Evolutionary conservation across 1,140 invertebrate species (phyloP).

Genomic region (Drosophila kikkawai): DNA sequence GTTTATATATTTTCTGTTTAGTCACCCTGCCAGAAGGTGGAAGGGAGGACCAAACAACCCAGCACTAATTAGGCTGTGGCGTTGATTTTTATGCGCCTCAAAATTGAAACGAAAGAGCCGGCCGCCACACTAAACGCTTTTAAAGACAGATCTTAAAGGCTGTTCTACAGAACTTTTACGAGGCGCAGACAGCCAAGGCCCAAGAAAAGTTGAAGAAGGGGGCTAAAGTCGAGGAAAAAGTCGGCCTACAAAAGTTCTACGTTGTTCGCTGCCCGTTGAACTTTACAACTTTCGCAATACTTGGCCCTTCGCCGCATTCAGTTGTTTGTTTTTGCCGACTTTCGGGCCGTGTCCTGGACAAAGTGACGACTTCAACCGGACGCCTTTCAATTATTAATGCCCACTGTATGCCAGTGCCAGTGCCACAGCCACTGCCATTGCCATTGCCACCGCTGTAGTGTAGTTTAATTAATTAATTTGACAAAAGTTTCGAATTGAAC

Average conservation of each 20-base stretch:
- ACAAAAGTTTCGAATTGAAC: slow-evolving; percentile 78
- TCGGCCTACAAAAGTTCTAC: slow-evolving; percentile 60
- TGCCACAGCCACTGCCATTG: slow-evolving; percentile 10
- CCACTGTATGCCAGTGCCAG: slow-evolving; percentile 22
- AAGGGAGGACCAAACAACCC: slow-evolving; percentile 44
- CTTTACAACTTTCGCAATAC: slow-evolving; percentile 74
- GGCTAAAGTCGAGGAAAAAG: slow-evolving; percentile 8
- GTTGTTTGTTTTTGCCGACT: slow-evolving; percentile 67
- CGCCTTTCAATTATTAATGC: slow-evolving; percentile 79
- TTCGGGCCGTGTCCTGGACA: slow-evolving; percentile 51
- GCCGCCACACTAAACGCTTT: slow-evolving; percentile 58
- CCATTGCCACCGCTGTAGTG: slow-evolving; percentile 36
- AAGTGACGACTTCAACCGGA: slow-evolving; percentile 69
- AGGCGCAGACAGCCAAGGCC: slow-evolving; percentile 1
- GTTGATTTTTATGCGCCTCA: slow-evolving; percentile 73
- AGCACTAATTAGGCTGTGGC: slow-evolving; percentile 72
- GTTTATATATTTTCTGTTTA: slow-evolving; percentile 45
- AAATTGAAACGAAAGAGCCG: slow-evolving; percentile 69
- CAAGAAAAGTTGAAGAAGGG: not conserved
- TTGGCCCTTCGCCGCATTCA: slow-evolving; percentile 39
- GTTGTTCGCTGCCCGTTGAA: slow-evolving; percentile 58
- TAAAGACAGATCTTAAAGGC: slow-evolving; percentile 67
- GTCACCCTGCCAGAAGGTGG: slow-evolving; percentile 16
- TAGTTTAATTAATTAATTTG: slow-evolving; percentile 84
- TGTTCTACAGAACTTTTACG: slow-evolving; percentile 39